Base-by-base conservation (phyloP, 1,140 invertebrate genomes). In the Drosophila virilis region DNA sequence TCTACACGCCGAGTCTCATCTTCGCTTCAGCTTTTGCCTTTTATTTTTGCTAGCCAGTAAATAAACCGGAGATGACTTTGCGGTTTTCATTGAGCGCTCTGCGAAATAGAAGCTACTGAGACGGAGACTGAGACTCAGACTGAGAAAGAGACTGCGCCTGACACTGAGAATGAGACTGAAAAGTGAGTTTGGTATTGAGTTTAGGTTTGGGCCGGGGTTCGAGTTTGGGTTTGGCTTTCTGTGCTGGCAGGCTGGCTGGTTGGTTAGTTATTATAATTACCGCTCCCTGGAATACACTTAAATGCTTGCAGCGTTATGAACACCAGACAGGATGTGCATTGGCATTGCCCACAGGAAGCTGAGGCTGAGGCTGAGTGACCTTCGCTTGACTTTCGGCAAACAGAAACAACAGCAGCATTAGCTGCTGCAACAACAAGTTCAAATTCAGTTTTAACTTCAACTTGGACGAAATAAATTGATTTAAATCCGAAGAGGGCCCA, bases 31-130 rank as follows among this genome's bases (percentile, higher is more conserved):
- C 48, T 38, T 73, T 60, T 81, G 81, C 51, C 22, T 28, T 84
- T 84, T 79, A 76, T 79, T 77, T 85, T 66, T 68, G 78, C 54
- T 76, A 67, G 83, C 77, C 77, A 84, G 84, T 89, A 89, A 89
- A 91, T 91, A 91, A 91, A 91, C 89, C 89, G 89, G 89, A 91
- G 89, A 91, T 91, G 89, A 91, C 89, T 91, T 91, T 91, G 89
- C 74, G 89, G 89, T 85, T 91, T 78, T 52, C 78, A 86, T 82
- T 80, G 80, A 64, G 66, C 68, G 69, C 60, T 45, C 68, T 72
- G 78, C 60, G 64, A 86, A 86, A 88, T 81, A 85, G 82, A 75
- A 75, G 54, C 72, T 54, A 72, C 58, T 43, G 40, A 74, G 77
- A 75, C 67, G 43, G 46, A 60, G 58, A 59, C 61, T 42, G 60